phyloP scores from a whole-genome alignment of 1,140 invertebrate species.

The Notospermus geniculatus region DNA sequence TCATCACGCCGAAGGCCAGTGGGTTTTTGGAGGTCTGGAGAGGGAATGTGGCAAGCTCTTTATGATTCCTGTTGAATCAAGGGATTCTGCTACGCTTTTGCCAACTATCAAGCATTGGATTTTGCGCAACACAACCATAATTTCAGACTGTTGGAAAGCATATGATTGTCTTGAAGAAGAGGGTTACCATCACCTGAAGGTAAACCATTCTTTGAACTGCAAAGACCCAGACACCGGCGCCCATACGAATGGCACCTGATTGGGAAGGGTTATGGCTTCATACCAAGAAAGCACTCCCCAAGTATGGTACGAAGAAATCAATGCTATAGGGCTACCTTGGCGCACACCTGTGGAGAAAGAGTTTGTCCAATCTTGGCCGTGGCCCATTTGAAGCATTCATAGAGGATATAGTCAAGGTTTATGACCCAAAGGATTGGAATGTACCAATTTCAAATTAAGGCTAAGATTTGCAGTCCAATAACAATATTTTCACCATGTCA shows the following conservation, averaged over 20 bases:
- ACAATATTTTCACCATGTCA: no score
- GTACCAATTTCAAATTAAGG: no score
- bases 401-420: no score
- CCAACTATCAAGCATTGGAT: conserved; percentile 9
- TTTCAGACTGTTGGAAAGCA: conserved; percentile 12
- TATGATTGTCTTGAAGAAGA: neutral
- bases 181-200: conserved; percentile 1
- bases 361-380: no score
- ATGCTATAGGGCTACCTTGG: no score
- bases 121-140: neutral
- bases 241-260: conserved; percentile 18
- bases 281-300: conserved; percentile 13
- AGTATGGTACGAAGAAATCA: no score
- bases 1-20: conserved; percentile 9
- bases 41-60: neutral
- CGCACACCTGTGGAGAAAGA: no score
- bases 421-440: no score
- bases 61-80: conserved; percentile 11
- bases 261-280: conserved; percentile 20
- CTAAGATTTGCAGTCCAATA: no score
- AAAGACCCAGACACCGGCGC: conserved; percentile 11
- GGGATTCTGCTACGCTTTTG: neutral
- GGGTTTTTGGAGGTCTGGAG: conserved; percentile 11
- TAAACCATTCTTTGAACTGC: conserved; percentile 14
- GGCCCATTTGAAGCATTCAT: no score